phyloP scores from a whole-genome alignment of 2,888 invertebrate species.

The Melitaea athalia region DNA sequence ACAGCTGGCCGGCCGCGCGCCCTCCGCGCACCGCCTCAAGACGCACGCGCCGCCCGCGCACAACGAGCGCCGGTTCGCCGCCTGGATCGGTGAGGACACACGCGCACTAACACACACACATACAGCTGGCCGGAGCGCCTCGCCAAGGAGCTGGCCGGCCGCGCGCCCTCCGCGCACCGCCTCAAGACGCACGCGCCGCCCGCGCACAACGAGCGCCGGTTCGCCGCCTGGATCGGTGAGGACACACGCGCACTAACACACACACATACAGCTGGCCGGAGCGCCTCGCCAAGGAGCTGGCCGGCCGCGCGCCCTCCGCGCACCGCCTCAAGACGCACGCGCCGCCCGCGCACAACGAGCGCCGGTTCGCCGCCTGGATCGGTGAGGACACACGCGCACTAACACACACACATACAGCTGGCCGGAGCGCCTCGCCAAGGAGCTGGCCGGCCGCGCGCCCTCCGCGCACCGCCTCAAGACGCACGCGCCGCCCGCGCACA shows the following conservation, averaged over 20 bases:
- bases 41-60: no score
- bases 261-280: slow-evolving; percentile 88
- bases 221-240: slow-evolving; percentile 98
- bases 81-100: no score
- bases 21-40: no score
- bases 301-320: slow-evolving; percentile 89
- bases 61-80: no score
- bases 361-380: slow-evolving; percentile 98
- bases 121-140: slow-evolving; percentile 95
- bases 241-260: no score
- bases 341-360: slow-evolving; percentile 93
- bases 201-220: slow-evolving; percentile 86
- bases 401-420: slow-evolving; percentile 84
- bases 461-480: slow-evolving; percentile 97
- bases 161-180: slow-evolving; percentile 85
- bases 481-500: slow-evolving; percentile 94
- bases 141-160: slow-evolving; percentile 74
- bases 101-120: no score
- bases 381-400: slow-evolving; percentile 75
- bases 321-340: slow-evolving; percentile 97
- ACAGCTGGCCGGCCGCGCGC: no score
- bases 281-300: slow-evolving; percentile 85
- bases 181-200: slow-evolving; percentile 41
- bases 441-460: slow-evolving; percentile 84
- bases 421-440: slow-evolving; percentile 91